Evolutionary conservation across 1,140 invertebrate species (phyloP), one percentile per base, ranked within the genome.

Genomic region (Gryon sp.): DNA sequence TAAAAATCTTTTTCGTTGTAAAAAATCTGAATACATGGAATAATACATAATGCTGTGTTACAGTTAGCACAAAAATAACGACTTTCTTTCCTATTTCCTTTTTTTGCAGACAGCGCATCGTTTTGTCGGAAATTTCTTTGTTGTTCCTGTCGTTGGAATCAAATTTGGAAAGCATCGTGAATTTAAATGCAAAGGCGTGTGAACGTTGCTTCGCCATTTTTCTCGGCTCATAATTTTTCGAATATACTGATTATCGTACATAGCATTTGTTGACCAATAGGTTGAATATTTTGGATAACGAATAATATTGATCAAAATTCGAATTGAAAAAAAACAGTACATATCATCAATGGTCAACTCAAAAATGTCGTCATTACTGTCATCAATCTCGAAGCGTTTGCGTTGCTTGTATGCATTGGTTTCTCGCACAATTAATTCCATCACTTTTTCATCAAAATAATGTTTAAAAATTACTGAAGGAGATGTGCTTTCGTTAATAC

Each of bases 211-310:
- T 36, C 34, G n/a, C n/a, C n/a, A 46, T 11, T 15, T 11, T 46
- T 46, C 20, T 12, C 41, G 41, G 9, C 20, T 26, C 41, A 46
- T 46, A 22, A 26, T 15, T 46, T 46, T 46, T 26, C 41, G 11
- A 2, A 46, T 12, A 22, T 15, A 46, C 7, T 7, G 7, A 46
- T 46, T 46, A 7, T 46, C n/a, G 11, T 46, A 46, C 41, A 46
- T 18, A 2, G 14, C 8, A 28, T 46, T 11, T 16, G 22, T 46
- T 19, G 41, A 46, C 41, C 41, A 46, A 12, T 46, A 46, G 2
- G 7, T 4, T 15, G 41, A 11, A 15, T 46, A 46, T 11, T 8
- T n/a, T 2, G 41, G 41, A 46, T 46, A 46, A 12, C 26, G n/a
- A 6, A 46, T 12, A 26, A 26, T 46, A 22, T 11, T 22, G 20